Percentiles rank a stretch among this genome's conserved stretches.
Conservation (phyloP, 1,140 invertebrate species). For the Homarus americanus region DNA sequence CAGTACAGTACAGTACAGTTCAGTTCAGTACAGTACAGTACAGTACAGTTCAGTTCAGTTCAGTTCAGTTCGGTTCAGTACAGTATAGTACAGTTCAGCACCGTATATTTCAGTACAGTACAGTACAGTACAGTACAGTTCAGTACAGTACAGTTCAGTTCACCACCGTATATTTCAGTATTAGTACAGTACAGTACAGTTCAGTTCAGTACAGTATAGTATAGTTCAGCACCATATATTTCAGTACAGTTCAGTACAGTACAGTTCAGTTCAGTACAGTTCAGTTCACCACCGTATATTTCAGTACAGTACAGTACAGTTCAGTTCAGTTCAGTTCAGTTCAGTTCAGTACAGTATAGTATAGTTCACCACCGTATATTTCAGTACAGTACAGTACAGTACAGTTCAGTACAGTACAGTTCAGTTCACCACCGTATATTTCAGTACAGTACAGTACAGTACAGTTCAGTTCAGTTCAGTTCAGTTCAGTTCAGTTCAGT, state of each 20-base stretch:
- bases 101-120: constrained; percentile 71
- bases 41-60: constrained; percentile 75
- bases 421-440: constrained; percentile 30
- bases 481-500: constrained; percentile 66
- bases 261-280: constrained; percentile 60
- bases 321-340: constrained; percentile 71
- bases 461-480: constrained; percentile 64
- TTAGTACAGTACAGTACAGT: constrained; percentile 72
- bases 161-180: constrained; percentile 60
- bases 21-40: constrained; percentile 75
- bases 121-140: constrained; percentile 74
- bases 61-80: constrained; percentile 74
- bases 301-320: constrained; percentile 51
- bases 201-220: constrained; percentile 45
- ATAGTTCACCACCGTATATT: constrained; percentile 55
- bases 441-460: constrained; percentile 63
- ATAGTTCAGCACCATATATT: constrained; percentile 37
- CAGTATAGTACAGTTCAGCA: constrained; percentile 74
- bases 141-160: constrained; percentile 75
- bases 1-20: constrained; percentile 74
- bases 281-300: constrained; percentile 40
- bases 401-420: constrained; percentile 66
- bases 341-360: constrained; percentile 72
- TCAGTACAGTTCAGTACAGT: constrained; percentile 71
- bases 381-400: constrained; percentile 63